A percentile compares a stretch with the other conserved stretches of the same genome.
Evolutionary conservation across 2,113 vertebrate genomes (phyloP).

Genomic region (Fregetta grallaria): DNA sequence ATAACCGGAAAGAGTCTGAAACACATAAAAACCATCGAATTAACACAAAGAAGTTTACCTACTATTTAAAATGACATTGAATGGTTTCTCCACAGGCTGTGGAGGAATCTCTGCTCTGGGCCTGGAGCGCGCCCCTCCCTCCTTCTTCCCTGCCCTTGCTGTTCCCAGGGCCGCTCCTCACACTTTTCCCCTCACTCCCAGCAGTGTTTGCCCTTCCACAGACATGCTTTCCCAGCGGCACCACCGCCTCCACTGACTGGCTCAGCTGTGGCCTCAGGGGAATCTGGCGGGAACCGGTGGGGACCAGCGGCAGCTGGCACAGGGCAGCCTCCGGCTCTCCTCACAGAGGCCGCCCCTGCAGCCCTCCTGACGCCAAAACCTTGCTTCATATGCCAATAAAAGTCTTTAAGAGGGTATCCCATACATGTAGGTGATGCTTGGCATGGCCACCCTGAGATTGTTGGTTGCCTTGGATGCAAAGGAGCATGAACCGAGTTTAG

Average conservation of each 20-base stretch:
- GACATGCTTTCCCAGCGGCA: background rate
- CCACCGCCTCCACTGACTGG: accelerated
- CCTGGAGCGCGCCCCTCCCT: no score
- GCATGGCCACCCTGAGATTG: no score
- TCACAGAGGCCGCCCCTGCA: background rate
- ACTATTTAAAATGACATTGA: no score
- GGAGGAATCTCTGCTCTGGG: background rate
- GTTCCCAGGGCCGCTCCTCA: background rate
- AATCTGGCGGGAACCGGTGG: accelerated
- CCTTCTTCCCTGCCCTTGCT: background rate
- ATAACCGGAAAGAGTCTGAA: background rate
- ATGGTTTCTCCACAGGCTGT: background rate
- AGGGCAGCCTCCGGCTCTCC: accelerated
- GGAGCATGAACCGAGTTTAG: background rate
- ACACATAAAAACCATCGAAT: no score
- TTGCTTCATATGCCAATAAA: accelerated
- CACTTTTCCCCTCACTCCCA: background rate
- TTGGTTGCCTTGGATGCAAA: accelerated
- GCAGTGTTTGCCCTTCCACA: background rate
- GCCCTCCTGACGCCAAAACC: background rate
- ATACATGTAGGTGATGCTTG: accelerated
- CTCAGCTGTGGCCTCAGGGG: background rate
- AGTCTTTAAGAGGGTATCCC: background rate
- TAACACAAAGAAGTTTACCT: background rate
- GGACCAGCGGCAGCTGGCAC: accelerated